Evolutionary conservation across 2,888 invertebrate genomes (phyloP), one percentile per base, ranked within the genome.

Genomic region (Drosophila atroscutellata): DNA sequence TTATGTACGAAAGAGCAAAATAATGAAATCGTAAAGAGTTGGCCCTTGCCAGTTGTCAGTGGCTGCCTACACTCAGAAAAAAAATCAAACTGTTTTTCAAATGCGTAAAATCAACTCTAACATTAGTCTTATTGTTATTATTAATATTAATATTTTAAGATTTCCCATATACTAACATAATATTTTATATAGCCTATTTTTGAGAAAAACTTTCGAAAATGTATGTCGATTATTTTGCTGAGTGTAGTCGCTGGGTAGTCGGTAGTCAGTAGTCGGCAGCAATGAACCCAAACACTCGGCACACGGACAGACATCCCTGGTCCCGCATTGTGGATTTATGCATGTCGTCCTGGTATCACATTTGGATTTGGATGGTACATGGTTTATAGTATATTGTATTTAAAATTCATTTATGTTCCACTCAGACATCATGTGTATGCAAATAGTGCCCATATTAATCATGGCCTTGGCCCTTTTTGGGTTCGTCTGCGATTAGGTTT

Each of bases 11-110:
- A 78, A 84, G 74, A 74, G 77, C 70, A 75, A 89, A 89, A 86
- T 89, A 86, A 86, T 86, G 85, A 86, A 86, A 86, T 86, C 85
- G 85, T 86, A 86, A 85, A 85, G 89, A 89, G 89, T 81, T 86
- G 77, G 68, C 80, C 66, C 67, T 67, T 50, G 47, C 51, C 58
- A 62, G 18, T 26, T n/a, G 11, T 45, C 45, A 45, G 45, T 45
- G 24, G 15, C 45, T 45, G 24, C 3, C 8, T 24, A 20, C 45
- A 45, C 45, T 45, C 15, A 15, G 13, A 24, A 24, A 45, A 45
- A 24, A 15, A 24, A 3, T 32, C 32, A 32, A 3, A 9, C 11
- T 32, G 32, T 3, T 32, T 11, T 11, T 32, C 32, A 3, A 0
- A 32, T 32, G 32, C 9, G 9, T 9, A 32, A 30, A 30, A 30